Conservation (phyloP, 1,140 invertebrate species). For the Triops cancriformis region DNA sequence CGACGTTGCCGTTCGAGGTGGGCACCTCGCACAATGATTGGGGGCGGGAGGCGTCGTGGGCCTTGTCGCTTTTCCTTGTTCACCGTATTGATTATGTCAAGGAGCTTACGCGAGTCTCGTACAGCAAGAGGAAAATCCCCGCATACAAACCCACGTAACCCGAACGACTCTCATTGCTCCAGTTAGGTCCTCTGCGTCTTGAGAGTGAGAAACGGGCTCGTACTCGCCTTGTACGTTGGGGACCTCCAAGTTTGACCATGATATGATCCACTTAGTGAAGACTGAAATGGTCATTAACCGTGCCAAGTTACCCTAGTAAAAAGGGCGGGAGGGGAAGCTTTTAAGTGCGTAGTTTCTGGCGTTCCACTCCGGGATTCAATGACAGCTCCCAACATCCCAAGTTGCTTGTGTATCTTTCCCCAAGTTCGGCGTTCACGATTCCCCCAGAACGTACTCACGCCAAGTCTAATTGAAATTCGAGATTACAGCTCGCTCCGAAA, state of each 20-base stretch:
- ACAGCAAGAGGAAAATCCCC: not conserved
- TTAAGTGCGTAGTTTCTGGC: not conserved
- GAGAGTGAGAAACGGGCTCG: not conserved
- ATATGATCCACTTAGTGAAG: not conserved
- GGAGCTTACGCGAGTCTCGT: not conserved
- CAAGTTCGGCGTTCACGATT: not conserved
- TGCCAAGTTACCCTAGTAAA: not conserved
- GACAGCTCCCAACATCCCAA: not conserved
- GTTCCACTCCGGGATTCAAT: not conserved
- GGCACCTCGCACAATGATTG: slow-evolving; percentile 7
- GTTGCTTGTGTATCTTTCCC: not conserved
- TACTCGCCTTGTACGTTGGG: not conserved
- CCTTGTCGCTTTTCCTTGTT: slow-evolving; percentile 13
- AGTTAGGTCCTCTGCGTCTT: not conserved
- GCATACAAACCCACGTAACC: not conserved
- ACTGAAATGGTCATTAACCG: not conserved
- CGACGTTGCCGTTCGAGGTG: not conserved
- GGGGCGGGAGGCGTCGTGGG: not conserved
- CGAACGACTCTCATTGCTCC: not conserved
- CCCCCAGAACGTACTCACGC: not conserved
- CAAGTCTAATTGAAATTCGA: not conserved
- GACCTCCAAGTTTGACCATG: not conserved
- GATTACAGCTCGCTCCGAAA: not conserved
- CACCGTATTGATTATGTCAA: slow-evolving; percentile 14
- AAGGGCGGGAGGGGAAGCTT: not conserved